Evolutionary conservation across 2,797 vertebrate genomes (phyloP), one percentile per base, ranked within the genome.

Genomic region (Epinephelus awoara): DNA sequence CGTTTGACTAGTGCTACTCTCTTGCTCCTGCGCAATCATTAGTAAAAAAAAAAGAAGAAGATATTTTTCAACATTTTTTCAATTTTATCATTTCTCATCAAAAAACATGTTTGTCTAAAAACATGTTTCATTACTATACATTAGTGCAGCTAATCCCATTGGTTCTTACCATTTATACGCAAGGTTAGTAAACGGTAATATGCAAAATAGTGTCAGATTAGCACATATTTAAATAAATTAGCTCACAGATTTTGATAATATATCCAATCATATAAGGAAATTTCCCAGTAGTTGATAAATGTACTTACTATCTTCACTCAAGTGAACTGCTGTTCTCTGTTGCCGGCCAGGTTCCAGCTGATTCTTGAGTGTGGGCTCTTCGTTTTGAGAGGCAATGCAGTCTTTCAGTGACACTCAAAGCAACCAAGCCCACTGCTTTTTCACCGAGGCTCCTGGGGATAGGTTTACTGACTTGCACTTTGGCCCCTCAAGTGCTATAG

Each of bases 401-500:
- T 63, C 77, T 88, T 92, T 84, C 72, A 82, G 80, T 84, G 89
- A 89, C 84, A 82, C 78, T 82, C 42, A 18, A 63, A 77, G 83
- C 79, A 86, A 79, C 85, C 82, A 87, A 76, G 83, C 82, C 78
- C 78, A 50, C 58, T 82, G 63, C 80, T 83, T 88, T 77, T 85
- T 74, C 49, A 50, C 65, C 27, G 61, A 66, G 75, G 83, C 78
- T 81, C 67, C 58, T 64, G 58, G 72, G 86, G 80, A 93, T 94
- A 88, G 89, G 73, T 89, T 95, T 95, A 92, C 94, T 71, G 72
- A 55, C 83, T 77, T 89, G 80, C 72, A 78, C 84, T 78, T 66
- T 85, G 79, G 86, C 85, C 81, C 79, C 82, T 78, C 57, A 74
- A 81, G 49, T 82, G 73, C 77, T 71, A 85, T 88, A 87, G 86